These are phyloP conservation scores for Paramisgurnus dabryanus DNA, from an alignment of 2,113 vertebrate species.

Conservation along the genomic window DNA sequence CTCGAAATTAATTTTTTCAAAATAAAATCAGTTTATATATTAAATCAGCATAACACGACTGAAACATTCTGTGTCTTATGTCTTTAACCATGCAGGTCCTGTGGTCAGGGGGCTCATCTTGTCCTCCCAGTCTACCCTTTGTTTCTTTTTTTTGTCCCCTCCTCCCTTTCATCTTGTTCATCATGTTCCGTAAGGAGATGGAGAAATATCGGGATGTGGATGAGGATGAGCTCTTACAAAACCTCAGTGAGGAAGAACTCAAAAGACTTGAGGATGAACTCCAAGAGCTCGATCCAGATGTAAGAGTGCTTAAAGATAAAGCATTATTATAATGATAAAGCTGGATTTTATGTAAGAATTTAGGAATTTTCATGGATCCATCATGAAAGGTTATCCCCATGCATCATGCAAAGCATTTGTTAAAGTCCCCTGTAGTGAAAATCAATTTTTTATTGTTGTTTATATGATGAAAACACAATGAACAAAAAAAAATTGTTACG, in stretches of 20 bases:
- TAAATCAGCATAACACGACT: too few species aligned
- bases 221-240: constrained; percentile 92
- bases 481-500: too few species aligned
- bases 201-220: constrained; percentile 97
- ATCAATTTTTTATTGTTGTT: too few species aligned
- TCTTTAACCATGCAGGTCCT: constrained; percentile 35
- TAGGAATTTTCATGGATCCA: too few species aligned
- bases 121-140: neutral
- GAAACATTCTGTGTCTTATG: neutral
- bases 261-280: constrained; percentile 89
- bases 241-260: constrained; percentile 92
- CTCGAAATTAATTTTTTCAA: too few species aligned
- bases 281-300: constrained; percentile 95
- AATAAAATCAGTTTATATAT: too few species aligned
- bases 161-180: constrained; percentile 10
- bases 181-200: constrained; percentile 89
- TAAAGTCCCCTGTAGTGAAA: too few species aligned
- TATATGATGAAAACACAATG: too few species aligned
- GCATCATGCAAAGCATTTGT: too few species aligned
- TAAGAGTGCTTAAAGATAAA: constrained; percentile 70
- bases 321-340: too few species aligned
- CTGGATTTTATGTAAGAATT: too few species aligned
- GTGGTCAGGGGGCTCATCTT: constrained; percentile 45
- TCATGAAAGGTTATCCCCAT: too few species aligned
- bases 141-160: neutral